phyloP scores from a whole-genome alignment of 2,113 vertebrate genomes.

The Pelecanoides urinatrix region DNA sequence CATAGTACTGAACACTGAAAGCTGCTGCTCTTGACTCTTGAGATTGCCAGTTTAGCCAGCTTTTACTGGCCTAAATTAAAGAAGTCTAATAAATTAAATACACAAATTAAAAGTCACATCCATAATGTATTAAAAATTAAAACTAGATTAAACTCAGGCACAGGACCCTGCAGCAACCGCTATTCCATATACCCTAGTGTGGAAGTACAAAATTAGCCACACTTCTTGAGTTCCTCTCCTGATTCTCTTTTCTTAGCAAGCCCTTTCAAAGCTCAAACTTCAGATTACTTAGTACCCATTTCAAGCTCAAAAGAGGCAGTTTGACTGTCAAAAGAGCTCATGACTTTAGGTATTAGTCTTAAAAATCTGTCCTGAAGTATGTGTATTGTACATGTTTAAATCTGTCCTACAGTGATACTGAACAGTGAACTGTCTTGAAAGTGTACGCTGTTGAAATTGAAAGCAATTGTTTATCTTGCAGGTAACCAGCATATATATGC shows the following conservation, averaged over 20 bases:
- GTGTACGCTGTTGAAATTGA: not conserved
- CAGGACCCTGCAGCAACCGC: not conserved
- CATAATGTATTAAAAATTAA: not conserved
- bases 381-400: not conserved
- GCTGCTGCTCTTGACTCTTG: not conserved
- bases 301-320: not conserved
- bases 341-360: not conserved
- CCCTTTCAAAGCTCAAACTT: not conserved
- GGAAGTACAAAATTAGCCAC: not conserved
- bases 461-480: not conserved
- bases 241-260: not conserved
- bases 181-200: not conserved
- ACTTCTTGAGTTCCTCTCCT: not conserved
- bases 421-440: not conserved
- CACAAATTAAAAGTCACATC: not conserved
- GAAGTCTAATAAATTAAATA: not conserved
- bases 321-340: not conserved
- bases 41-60: not conserved
- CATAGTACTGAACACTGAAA: not conserved
- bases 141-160: not conserved
- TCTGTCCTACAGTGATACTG: not conserved
- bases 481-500: not conserved
- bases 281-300: not conserved
- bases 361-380: not conserved
- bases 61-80: not conserved